A percentile compares a stretch with the other conserved stretches of the same genome.
phyloP scores from a whole-genome alignment of 2,797 vertebrate genomes.

The Molossus alvarezi region DNA sequence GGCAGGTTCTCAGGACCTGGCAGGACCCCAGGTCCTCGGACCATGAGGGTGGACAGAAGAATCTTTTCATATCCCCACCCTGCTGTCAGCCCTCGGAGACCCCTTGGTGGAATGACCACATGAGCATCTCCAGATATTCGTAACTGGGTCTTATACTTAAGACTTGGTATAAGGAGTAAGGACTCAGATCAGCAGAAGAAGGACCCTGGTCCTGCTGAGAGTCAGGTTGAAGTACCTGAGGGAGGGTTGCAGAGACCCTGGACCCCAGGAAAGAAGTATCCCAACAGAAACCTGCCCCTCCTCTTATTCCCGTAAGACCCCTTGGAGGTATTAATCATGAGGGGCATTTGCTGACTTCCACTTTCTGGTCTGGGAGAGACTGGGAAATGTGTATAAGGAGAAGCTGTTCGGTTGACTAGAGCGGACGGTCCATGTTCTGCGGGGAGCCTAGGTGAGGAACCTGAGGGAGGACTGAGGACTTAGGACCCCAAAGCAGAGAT shows the following conservation, averaged over 20 bases:
- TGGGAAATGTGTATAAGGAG: background rate
- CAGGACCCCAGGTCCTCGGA: too few species aligned
- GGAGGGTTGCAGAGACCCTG: background rate
- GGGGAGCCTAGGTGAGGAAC: background rate
- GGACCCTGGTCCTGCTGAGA: background rate
- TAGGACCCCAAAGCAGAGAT: background rate
- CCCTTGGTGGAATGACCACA: too few species aligned
- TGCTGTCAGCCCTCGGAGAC: too few species aligned
- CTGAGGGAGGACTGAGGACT: background rate
- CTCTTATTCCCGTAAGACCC: background rate
- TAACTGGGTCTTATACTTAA: background rate
- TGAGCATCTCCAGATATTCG: too few species aligned
- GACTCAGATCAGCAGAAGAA: background rate
- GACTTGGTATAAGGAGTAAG: background rate
- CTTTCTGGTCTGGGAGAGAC: background rate
- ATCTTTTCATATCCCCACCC: too few species aligned
- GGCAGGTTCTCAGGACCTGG: too few species aligned
- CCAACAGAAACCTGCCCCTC: background rate
- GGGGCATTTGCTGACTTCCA: background rate
- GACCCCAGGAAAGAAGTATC: background rate
- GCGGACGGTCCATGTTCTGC: background rate
- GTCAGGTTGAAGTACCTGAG: background rate
- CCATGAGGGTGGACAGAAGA: too few species aligned
- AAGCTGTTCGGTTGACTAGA: background rate
- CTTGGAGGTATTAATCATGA: background rate